A percentile compares a stretch with the other conserved stretches of the same genome.
These are phyloP conservation scores for Frankliniella fusca DNA, from an alignment of 2,888 invertebrate genomes.

Conservation along the genomic window DNA sequence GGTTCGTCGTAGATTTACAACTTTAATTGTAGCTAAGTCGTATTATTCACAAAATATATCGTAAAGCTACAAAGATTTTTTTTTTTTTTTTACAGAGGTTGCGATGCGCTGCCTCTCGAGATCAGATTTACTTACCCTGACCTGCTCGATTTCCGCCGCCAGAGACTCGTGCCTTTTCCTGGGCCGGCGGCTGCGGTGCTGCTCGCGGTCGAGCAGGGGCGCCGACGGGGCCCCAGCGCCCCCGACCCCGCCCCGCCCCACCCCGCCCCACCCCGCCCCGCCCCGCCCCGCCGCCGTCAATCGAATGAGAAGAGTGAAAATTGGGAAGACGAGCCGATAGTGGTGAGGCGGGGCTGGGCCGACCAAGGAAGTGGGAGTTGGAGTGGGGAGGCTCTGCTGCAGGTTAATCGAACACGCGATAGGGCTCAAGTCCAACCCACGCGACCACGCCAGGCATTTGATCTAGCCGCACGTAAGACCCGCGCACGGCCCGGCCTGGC, in stretches of 20 bases:
- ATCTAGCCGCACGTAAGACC: background rate
- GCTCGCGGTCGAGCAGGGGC: too few relatives aligned
- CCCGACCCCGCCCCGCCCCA: background rate
- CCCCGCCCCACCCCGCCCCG: background rate
- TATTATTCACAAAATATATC: too few relatives aligned
- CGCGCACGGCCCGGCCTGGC: background rate
- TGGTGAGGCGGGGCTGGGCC: background rate
- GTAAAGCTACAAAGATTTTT: too few relatives aligned
- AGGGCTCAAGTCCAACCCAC: background rate
- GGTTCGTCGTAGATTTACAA: too few relatives aligned
- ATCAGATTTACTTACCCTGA: too few relatives aligned
- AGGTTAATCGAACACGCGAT: conserved; percentile 16
- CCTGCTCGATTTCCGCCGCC: too few relatives aligned
- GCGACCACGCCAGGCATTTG: background rate
- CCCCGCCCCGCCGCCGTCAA: background rate
- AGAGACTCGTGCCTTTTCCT: too few relatives aligned
- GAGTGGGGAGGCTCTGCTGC: background rate
- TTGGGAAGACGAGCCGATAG: background rate
- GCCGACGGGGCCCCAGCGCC: background rate
- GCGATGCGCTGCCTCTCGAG: too few relatives aligned
- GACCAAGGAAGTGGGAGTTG: background rate
- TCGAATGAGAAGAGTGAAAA: conserved; percentile 12
- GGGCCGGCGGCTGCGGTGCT: too few relatives aligned
- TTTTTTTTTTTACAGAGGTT: too few relatives aligned
- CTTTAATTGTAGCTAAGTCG: too few relatives aligned